phyloP scores from a whole-genome alignment of 2,797 vertebrate genomes.

The Nothura maculosa region DNA sequence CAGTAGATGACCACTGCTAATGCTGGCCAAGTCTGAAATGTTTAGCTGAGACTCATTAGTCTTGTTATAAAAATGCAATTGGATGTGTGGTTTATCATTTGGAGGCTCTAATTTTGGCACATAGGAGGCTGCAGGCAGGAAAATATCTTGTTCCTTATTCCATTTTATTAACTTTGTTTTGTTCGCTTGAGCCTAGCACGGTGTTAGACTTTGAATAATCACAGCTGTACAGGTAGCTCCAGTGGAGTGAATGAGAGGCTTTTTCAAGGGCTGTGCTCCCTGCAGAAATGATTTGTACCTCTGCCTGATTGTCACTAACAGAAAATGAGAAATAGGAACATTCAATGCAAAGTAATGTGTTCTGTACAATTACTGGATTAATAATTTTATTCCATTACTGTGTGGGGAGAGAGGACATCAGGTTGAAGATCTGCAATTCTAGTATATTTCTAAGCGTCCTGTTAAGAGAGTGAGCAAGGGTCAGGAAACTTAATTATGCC shows the following conservation, averaged over 20 bases:
- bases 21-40: not conserved
- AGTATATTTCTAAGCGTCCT: conserved; percentile 95
- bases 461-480: conserved; percentile 96
- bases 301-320: conserved; percentile 90
- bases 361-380: conserved; percentile 97
- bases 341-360: conserved; percentile 94
- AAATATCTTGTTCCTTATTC: conserved; percentile 79
- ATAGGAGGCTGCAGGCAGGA: conserved; percentile 66
- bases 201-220: conserved; percentile 82
- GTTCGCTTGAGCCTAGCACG: conserved; percentile 76
- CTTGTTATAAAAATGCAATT: conserved; percentile 3
- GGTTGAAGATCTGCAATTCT: conserved; percentile 93
- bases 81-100: conserved; percentile 51
- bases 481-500: conserved; percentile 99
- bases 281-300: conserved; percentile 87
- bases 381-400: conserved; percentile 97
- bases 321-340: conserved; percentile 92
- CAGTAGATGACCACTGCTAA: not conserved
- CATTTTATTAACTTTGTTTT: conserved; percentile 85
- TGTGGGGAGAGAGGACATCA: conserved; percentile 89
- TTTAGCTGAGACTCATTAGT: conserved; percentile 28
- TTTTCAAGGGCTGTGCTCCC: conserved; percentile 82
- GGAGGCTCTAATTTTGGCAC: conserved; percentile 70
- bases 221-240: conserved; percentile 82
- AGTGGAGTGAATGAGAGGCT: conserved; percentile 80